Conservation (phyloP, 2,888 invertebrate genomes). For the Drosophila siamana region DNA sequence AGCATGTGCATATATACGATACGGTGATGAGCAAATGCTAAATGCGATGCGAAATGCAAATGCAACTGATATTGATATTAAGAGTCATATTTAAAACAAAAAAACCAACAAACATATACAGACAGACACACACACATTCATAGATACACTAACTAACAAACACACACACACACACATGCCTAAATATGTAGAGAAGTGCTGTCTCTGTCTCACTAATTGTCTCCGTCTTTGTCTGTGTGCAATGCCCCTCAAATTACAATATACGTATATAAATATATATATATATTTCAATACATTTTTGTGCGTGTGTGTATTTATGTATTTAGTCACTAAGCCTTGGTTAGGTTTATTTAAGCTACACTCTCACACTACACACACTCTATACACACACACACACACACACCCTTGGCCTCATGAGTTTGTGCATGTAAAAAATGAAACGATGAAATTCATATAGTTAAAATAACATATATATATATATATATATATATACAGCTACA, state of each 20-base stretch:
- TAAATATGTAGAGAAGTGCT: neutral
- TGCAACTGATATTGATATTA: constrained; percentile 45
- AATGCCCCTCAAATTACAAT: neutral
- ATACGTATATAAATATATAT: constrained; percentile 8
- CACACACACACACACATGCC: constrained; percentile 4
- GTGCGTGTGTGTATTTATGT: constrained; percentile 24
- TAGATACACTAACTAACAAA: constrained; percentile 2
- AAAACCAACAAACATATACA: constrained; percentile 13
- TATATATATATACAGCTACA: constrained; percentile 4
- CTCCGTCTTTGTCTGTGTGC: constrained; percentile 7
- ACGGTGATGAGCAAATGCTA: constrained; percentile 23
- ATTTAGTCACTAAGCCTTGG: constrained; percentile 51
- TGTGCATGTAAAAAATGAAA: constrained; percentile 77
- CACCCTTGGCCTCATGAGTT: constrained; percentile 75
- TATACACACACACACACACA: constrained; percentile 24
- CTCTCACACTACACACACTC: constrained; percentile 18
- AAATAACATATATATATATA: constrained; percentile 16
- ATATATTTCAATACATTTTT: constrained; percentile 19
- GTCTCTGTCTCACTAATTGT: constrained; percentile 1
- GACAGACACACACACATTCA: constrained; percentile 22
- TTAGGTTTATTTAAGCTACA: constrained; percentile 60
- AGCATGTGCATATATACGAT: constrained; percentile 5
- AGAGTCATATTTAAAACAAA: constrained; percentile 53
- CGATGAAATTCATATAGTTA: constrained; percentile 51
- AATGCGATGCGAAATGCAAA: constrained; percentile 14